A percentile compares a stretch with the other conserved stretches of the same genome.
Conservation (phyloP, 2,888 invertebrate genomes). For the Andrena hattorfiana region DNA sequence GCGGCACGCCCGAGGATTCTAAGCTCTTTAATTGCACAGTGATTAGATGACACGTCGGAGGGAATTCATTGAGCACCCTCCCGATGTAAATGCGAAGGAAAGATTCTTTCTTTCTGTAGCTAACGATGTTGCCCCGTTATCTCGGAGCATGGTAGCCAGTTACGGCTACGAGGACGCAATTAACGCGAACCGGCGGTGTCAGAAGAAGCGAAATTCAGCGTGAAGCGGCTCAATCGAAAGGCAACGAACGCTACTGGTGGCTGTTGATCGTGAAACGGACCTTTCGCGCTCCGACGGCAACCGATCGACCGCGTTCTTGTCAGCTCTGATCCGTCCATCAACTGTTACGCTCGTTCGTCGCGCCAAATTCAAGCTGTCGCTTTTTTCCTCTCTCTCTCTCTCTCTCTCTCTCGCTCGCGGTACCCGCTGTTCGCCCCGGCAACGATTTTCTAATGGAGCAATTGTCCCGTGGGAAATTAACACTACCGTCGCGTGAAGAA, state of each 20-base stretch:
- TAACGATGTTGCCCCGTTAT: not conserved
- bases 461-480: slow-evolving; percentile 29
- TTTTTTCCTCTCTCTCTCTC: not conserved
- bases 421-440: not conserved
- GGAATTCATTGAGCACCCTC: not conserved
- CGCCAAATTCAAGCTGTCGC: not conserved
- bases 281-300: slow-evolving; percentile 71
- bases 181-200: slow-evolving; percentile 67
- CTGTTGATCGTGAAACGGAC: slow-evolving; percentile 6
- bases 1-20: slow-evolving; percentile 9
- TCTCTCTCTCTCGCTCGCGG: not conserved
- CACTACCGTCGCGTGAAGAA: not conserved
- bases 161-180: slow-evolving; percentile 73
- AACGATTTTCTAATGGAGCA: slow-evolving; percentile 39
- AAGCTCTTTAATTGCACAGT: slow-evolving; percentile 1
- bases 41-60: slow-evolving; percentile 6
- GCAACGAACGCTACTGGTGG: slow-evolving; percentile 6
- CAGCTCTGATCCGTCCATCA: slow-evolving; percentile 11
- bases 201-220: slow-evolving; percentile 76
- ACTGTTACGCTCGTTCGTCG: slow-evolving; percentile 7
- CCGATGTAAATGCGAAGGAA: not conserved
- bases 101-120: not conserved
- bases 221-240: slow-evolving; percentile 74
- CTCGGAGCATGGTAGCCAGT: slow-evolving; percentile 49
- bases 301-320: slow-evolving; percentile 19